A percentile compares a stretch with the other conserved stretches of the same genome.
These are phyloP conservation scores for Drepanosiphum platanoidis DNA, from an alignment of 2,888 invertebrate species.

Conservation along the genomic window DNA sequence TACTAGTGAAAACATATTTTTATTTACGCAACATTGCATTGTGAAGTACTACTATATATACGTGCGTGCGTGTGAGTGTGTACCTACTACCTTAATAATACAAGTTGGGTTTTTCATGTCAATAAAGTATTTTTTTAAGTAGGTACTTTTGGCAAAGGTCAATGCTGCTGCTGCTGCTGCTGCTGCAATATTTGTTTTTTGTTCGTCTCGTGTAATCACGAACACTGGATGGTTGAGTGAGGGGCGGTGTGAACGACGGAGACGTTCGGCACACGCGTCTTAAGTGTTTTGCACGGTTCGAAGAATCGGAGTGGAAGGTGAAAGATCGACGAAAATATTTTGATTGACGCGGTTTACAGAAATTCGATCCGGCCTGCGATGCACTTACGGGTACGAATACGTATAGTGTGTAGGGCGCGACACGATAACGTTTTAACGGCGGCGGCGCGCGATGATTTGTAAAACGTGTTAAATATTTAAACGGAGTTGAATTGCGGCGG, in stretches of 20 bases:
- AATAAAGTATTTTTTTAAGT: conserved; percentile 30
- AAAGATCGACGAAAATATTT: not conserved
- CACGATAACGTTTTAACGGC: not conserved
- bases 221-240: too few species aligned
- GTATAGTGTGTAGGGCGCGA: too few species aligned
- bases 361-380: too few species aligned
- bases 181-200: not conserved
- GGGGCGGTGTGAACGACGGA: not conserved
- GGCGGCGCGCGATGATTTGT: not conserved
- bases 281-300: not conserved
- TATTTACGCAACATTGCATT: conserved; percentile 28
- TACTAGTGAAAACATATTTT: conserved; percentile 21
- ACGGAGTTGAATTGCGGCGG: not conserved
- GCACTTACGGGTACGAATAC: too few species aligned
- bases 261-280: too few species aligned
- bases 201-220: not conserved
- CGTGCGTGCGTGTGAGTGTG: too few species aligned
- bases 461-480: not conserved
- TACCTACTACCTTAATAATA: conserved; percentile 36
- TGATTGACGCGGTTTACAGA: too few species aligned
- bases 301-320: not conserved
- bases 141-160: conserved; percentile 25
- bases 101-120: conserved; percentile 23
- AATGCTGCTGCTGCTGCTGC: not conserved
- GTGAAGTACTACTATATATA: not conserved